Evolutionary conservation across 1,140 invertebrate species (phyloP).

Genomic region (Listronotus bonariensis): DNA sequence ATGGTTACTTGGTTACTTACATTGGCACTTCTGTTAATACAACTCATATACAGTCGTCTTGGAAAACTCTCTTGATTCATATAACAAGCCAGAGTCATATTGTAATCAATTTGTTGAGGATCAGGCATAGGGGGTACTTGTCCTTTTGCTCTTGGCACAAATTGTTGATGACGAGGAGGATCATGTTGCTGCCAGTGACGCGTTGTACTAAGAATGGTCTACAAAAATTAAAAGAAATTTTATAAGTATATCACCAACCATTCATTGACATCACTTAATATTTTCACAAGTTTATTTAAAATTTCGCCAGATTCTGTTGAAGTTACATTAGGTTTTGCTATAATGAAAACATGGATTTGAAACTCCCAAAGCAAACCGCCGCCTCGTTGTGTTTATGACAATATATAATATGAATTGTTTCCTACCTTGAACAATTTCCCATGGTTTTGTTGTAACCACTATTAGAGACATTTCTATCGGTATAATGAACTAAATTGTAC

Average conservation of each 20-base stretch:
- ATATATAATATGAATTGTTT: no score
- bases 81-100: slow-evolving; percentile 54
- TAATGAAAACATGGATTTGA: no score
- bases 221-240: slow-evolving; percentile 40
- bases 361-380: no score
- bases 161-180: slow-evolving; percentile 79
- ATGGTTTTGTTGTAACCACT: slow-evolving; percentile 51
- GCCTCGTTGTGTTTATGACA: no score
- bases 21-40: slow-evolving; percentile 51
- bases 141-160: slow-evolving; percentile 59
- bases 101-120: slow-evolving; percentile 50
- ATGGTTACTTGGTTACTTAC: slow-evolving; percentile 41
- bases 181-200: slow-evolving; percentile 81
- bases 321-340: no score
- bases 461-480: slow-evolving; percentile 45
- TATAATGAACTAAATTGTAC: slow-evolving; percentile 55
- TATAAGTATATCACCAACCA: no score
- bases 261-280: no score
- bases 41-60: slow-evolving; percentile 53
- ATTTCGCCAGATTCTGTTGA: no score
- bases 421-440: slow-evolving; percentile 48
- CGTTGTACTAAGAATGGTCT: slow-evolving; percentile 82
- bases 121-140: slow-evolving; percentile 40
- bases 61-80: slow-evolving; percentile 48
- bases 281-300: no score